Evolutionary conservation across 2,113 vertebrate genomes (phyloP), one percentile per base, ranked within the genome.

Genomic region (Forbesichthys agassizii): DNA sequence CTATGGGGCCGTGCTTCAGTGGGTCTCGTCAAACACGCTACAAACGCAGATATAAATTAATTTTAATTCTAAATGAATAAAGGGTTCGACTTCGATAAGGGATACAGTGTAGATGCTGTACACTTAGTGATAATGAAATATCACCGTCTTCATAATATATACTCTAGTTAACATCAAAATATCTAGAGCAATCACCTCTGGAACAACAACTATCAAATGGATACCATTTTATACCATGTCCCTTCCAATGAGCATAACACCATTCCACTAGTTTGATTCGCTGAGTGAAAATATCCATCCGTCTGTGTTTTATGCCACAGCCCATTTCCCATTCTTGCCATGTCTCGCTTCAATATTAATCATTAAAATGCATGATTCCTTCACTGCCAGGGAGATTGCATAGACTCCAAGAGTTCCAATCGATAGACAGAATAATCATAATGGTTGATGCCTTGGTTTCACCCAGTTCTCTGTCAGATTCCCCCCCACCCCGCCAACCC

Each of bases 231-330:
- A 33, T 58, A 33, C 20, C 5, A 12, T 11, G 3, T 33, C 56
- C 2, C 52, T 16, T 54, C 14, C 52, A 54, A 54, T 14, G 13
- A 54, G n/a, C n/a, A n/a, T 54, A n/a, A 54, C n/a, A 54, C n/a
- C 52, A 16, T 14, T n/a, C 13, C n/a, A n/a, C 3, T 13, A 4
- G 20, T 10, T 33, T 3, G 13, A 36, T 42, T 60, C 11, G n/a
- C 36, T 60, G 58, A 60, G 14, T 42, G 58, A 60, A 60, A 60
- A 60, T 36, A 60, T 60, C 58, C 58, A 46, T 4, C 60, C 20
- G 9, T 33, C 9, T 33, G 13, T 60, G 58, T 60, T 60, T 60
- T 42, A 60, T 61, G 16, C 14, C 53, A 16, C n/a, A 6, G 16
- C 53, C 18, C 16, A n/a, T 55, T 9, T 8, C 36, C 33, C 59